These are phyloP conservation scores for Ditula angustiorana DNA, from an alignment of 2,888 invertebrate genomes.

Conservation along the genomic window DNA sequence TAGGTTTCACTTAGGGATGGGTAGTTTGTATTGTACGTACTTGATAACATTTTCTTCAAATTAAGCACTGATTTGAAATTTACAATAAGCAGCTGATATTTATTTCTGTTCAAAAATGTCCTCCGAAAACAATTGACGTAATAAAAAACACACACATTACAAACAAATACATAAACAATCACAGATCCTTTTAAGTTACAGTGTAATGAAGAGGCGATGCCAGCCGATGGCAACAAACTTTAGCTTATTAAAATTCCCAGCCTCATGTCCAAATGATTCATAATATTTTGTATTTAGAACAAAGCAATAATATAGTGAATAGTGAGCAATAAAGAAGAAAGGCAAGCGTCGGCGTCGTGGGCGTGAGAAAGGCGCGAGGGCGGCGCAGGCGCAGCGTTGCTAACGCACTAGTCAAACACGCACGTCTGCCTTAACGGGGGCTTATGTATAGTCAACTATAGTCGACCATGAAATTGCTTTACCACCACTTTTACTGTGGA, in stretches of 20 bases:
- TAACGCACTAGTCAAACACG: slow-evolving; percentile 76
- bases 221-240: neutral
- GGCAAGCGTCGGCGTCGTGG: slow-evolving; percentile 63
- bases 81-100: no score
- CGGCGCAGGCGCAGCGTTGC: slow-evolving; percentile 60
- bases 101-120: no score
- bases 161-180: no score
- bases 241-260: neutral
- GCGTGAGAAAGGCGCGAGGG: slow-evolving; percentile 76
- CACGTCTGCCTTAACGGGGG: slow-evolving; percentile 46
- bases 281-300: slow-evolving; percentile 45
- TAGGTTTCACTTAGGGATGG: no score
- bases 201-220: neutral
- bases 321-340: slow-evolving; percentile 69
- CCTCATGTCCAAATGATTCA: slow-evolving; percentile 26
- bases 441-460: neutral
- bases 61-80: no score
- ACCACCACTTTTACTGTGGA: neutral
- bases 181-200: no score
- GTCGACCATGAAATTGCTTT: neutral
- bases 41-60: no score
- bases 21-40: no score
- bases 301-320: slow-evolving; percentile 49
- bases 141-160: no score
- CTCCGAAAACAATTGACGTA: no score